Percentiles rank a stretch among this genome's conserved stretches.
phyloP scores from a whole-genome alignment of 2,888 invertebrate species.

The Thera obeliscata region DNA sequence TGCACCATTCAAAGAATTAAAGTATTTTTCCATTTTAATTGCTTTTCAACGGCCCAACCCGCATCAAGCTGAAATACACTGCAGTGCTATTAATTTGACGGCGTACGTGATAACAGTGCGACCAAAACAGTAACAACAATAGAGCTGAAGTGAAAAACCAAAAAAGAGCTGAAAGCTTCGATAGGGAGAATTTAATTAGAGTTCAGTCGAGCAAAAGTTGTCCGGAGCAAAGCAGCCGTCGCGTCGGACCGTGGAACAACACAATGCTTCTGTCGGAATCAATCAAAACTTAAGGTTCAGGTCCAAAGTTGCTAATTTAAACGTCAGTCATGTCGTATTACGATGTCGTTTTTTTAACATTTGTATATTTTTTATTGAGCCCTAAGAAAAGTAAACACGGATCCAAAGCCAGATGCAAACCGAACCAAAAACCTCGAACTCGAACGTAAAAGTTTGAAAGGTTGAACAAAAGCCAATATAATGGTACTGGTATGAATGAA shows the following conservation, averaged over 20 bases:
- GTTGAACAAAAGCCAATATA: constrained; percentile 8
- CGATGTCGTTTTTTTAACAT: neutral
- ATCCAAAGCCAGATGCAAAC: constrained; percentile 13
- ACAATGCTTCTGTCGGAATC: constrained; percentile 1
- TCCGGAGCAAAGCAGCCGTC: constrained; percentile 2
- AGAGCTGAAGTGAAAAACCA: neutral
- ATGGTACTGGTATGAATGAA: neutral
- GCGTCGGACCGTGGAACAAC: neutral
- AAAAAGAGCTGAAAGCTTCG: constrained; percentile 30
- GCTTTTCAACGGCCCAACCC: constrained; percentile 35
- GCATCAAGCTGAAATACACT: constrained; percentile 42
- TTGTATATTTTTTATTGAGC: constrained; percentile 4
- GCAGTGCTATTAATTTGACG: constrained; percentile 53
- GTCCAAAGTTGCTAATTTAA: constrained; percentile 6
- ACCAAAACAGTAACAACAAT: constrained; percentile 41
- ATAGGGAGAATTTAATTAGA: constrained; percentile 7
- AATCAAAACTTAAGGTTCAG: constrained; percentile 17
- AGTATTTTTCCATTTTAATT: constrained; percentile 31
- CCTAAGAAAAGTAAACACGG: constrained; percentile 7
- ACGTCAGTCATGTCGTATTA: neutral
- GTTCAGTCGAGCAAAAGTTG: constrained; percentile 11
- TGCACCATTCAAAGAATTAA: constrained; percentile 32
- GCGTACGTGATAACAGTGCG: constrained; percentile 36
- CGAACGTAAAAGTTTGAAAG: constrained; percentile 11
- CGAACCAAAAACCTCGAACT: constrained; percentile 1